Percentiles rank a stretch among this genome's conserved stretches.
Evolutionary conservation across 1,140 invertebrate genomes (phyloP).

Genomic region (Dendroctonus valens): DNA sequence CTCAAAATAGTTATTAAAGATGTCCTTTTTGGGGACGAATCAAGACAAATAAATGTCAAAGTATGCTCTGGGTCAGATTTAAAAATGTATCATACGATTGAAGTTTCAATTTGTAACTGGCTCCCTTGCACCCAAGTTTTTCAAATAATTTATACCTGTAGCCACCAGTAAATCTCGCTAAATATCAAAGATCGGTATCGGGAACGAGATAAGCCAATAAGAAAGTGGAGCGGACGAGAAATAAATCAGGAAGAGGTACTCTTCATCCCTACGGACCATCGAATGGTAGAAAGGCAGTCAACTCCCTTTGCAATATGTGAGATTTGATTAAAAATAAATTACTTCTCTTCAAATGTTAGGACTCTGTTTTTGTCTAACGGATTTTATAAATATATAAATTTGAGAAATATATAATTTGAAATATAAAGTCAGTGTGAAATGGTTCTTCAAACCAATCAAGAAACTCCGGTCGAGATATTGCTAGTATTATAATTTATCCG

Average conservation of each 20-base stretch:
- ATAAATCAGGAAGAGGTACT: slow-evolving; percentile 50
- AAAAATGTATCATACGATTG: background rate
- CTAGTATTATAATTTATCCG: no score
- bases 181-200: slow-evolving; percentile 48
- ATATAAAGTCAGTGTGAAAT: no score
- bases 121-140: slow-evolving; percentile 27
- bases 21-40: no score
- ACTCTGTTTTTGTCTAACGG: no score
- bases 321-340: slow-evolving; percentile 26
- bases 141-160: slow-evolving; percentile 44
- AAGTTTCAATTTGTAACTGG: slow-evolving; percentile 19
- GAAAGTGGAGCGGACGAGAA: slow-evolving; percentile 48
- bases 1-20: no score
- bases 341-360: slow-evolving; percentile 3
- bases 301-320: slow-evolving; percentile 24
- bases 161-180: slow-evolving; percentile 46
- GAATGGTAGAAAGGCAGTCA: slow-evolving; percentile 28
- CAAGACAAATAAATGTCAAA: no score
- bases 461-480: no score
- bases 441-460: no score
- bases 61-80: no score
- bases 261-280: slow-evolving; percentile 43
- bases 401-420: no score
- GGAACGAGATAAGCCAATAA: slow-evolving; percentile 46
- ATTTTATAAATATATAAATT: no score